Conservation (phyloP, 2,797 vertebrate genomes). For the Melopsittacus undulatus region DNA sequence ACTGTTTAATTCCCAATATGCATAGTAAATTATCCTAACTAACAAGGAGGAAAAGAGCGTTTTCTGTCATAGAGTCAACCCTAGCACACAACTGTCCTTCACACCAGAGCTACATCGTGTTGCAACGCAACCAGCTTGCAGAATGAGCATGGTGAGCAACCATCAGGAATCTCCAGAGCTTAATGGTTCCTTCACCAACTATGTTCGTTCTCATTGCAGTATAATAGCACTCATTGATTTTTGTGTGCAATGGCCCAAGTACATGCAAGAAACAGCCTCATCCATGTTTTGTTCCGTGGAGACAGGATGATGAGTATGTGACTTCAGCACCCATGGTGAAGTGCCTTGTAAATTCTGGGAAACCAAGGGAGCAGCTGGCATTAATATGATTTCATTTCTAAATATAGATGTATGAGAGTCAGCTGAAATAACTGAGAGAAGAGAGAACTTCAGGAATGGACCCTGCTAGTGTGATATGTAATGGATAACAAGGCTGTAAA, state of each 20-base stretch:
- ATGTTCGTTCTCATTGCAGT: not conserved
- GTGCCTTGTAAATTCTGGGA: not conserved
- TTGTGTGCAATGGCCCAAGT: not conserved
- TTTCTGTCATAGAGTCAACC: not conserved
- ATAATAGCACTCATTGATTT: not conserved
- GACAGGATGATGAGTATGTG: not conserved
- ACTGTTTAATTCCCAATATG: not conserved
- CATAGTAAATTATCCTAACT: not conserved
- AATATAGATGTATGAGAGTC: not conserved
- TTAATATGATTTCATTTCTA: constrained; percentile 8
- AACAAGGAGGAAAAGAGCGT: not conserved
- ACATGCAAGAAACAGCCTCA: fast-evolving
- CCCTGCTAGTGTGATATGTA: not conserved
- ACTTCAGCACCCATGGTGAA: not conserved
- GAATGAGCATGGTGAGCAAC: not conserved
- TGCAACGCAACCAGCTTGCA: not conserved
- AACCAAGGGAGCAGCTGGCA: not conserved
- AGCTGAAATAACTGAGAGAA: not conserved
- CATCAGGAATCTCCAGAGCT: not conserved
- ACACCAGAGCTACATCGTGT: not conserved
- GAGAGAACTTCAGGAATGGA: not conserved
- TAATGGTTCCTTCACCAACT: not conserved
- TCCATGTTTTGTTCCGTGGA: not conserved
- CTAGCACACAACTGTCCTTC: not conserved
- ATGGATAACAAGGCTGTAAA: not conserved